Base-by-base conservation (phyloP, 2,888 invertebrate species). In the Caradrina clavipalpis region DNA sequence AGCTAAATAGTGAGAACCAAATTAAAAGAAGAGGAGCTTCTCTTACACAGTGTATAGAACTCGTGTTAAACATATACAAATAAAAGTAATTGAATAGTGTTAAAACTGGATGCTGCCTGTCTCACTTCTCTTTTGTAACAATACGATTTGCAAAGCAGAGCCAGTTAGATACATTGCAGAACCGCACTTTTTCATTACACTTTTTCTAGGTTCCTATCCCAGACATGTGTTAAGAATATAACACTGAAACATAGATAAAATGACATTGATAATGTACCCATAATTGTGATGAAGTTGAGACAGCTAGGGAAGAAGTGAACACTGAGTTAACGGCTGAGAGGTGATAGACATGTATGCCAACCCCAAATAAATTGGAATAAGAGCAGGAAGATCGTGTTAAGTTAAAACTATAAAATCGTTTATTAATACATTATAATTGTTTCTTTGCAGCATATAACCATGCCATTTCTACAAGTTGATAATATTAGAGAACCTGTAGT, bases 401-500 rank as follows among this genome's bases (percentile, higher is more conserved):
- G 26, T 26, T 26, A 26, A 26, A 26, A 26, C 26, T 26, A 26
- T 49, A 19, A 49, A 49, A 49, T 3, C 10, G 10, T 11, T 15
- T 15, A 51, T 0, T 51, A n/a, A 11, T 26, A 26, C 26, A 2
- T 26, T 35, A 35, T 6, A 2, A 35, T 35, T 35, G 4, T 35
- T 35, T 35, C 35, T 45, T 45, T 58, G 22, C 42, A 57, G 42
- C 22, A 57, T 22, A 58, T 45, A 45, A 22, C 42, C 22, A 45
- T 58, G 22, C 22, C 42, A 26, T 58, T 58, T 47, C 26, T 47
- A 19, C 22, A 47, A 26, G 15, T 6, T 35, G 35, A 42, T n/a
- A 54, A 11, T n/a, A 31, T 54, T 54, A 54, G 31, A 26, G 45
- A 47, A 47, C 26, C 45, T 58, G 45, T 26, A 26, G 58, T n/a